Base-by-base conservation (phyloP, 1,140 invertebrate species). In the Trichogramma pretiosum region DNA sequence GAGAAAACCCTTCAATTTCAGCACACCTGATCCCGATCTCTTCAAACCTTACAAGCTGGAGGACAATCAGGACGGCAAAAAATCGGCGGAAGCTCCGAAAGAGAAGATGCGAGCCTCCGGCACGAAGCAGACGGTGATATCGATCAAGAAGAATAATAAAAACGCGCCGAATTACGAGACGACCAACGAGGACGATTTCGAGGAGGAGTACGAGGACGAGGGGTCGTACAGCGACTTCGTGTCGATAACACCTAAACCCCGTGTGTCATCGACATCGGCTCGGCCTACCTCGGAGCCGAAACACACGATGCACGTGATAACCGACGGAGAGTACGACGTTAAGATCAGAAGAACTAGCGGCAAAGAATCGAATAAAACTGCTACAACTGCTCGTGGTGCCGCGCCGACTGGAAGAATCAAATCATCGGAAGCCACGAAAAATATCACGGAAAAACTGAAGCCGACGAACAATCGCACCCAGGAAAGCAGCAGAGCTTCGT, bases 371-470 rank as follows among this genome's bases (percentile, higher is more conserved):
- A 73, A 72, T 57, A 81, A 81, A 17, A 72, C 81, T 54, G 60
- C 68, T 11, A 64, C 84, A 26, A 70, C 75, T 13, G 81, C 80
- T 2, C 83, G 78, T 46, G 77, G 73, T 14, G 79, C 85, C 46
- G 49, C 70, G 19, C 81, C 81, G n/a, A 81, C 83, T 54, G 81
- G 79, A 0, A 77, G 76, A 63, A 73, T 84, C 2, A 74, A 72
- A 50, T 79, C 81, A 2, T 69, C 78, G 7, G 72, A 78, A 2
- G 78, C 77, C 30, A 71, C 74, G 14, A 75, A 76, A 36, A 81
- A 77, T 1, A 71, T 71, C 44, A 80, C 78, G 3, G 77, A 82
- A 8, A 70, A 73, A 3, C 48, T 82, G 16, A 73, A 71, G 16
- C 77, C 80, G 3, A 75, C 75, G 4, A 67, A 49, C 11, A 18